phyloP scores from a whole-genome alignment of 2,113 vertebrate genomes.

The Microcebus murinus region DNA sequence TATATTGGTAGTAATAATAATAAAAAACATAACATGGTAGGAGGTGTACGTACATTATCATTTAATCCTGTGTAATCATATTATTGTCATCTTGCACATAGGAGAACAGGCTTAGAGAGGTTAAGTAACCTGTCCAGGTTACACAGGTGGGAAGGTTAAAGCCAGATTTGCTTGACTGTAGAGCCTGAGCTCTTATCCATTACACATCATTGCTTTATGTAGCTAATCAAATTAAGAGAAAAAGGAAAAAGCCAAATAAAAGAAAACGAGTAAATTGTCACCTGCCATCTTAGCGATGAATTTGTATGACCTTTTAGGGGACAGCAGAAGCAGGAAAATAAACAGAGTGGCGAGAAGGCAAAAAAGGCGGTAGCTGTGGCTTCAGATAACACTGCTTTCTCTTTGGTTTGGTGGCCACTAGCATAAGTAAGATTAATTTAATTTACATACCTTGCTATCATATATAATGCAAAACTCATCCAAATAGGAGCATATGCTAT shows the following conservation, averaged over 20 bases:
- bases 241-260: background rate
- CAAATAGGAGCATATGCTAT: background rate
- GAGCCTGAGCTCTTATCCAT: background rate
- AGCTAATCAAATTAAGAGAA: background rate
- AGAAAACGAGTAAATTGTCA: background rate
- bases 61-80: background rate
- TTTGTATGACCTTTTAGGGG: background rate
- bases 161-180: background rate
- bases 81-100: background rate
- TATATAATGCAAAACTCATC: background rate
- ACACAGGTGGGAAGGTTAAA: background rate
- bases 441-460: background rate
- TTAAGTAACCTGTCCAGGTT: background rate
- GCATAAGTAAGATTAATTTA: background rate
- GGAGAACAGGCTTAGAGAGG: background rate
- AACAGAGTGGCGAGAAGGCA: background rate
- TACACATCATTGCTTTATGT: background rate
- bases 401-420: background rate
- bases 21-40: background rate
- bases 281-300: background rate
- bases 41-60: background rate
- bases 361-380: background rate
- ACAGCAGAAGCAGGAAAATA: background rate
- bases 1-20: background rate
- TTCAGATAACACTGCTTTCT: background rate